Evolutionary conservation across 2,113 vertebrate species (phyloP), one percentile per base, ranked within the genome.

Genomic region (Eulemur rufifrons): DNA sequence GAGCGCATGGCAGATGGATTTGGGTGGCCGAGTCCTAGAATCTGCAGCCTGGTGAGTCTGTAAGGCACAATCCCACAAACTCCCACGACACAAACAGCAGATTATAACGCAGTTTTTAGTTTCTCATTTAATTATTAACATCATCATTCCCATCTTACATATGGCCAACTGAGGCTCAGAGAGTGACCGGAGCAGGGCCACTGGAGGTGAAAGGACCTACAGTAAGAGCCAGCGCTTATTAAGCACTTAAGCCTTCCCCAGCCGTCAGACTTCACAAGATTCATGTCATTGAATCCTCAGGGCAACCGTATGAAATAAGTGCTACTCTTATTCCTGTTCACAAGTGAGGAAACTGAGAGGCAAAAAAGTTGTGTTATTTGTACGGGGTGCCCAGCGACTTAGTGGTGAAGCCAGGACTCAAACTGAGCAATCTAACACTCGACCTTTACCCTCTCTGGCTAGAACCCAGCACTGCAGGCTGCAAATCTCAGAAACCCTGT

Each of bases 1-100:
- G 21, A 0, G 18, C 54, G 0, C 17, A 0, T 18, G 14, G 29
- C 8, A 0, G 14, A 25, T 34, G 6, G 17, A 69, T 45, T 29
- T 6, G 17, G 82, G 32, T 54, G 71, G 39, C 25, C 39, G 0
- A 3, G 37, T 37, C 12, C 68, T 2, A 47, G 61, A 63, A 21
- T 17, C 29, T 15, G 25, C 5, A 0, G 18, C 15, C 10, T 20
- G 39, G 5, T 56, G 47, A 47, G n/a, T 9, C 9, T 74, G 54
- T 34, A 21, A 11, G 4, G 5, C 47, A 15, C 59, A 73, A 34
- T 42, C 27, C 59, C 68, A 63, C 42, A 21, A 32, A 34, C 52
- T 18, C 23, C 39, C 10, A 18, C 2, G 29, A 23, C 25, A 37
- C 52, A 47, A 45, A 54, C 21, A 8, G 10, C 86, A 64, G 74